phyloP scores from a whole-genome alignment of 2,797 vertebrate genomes.

The Acanthiza pusilla region DNA sequence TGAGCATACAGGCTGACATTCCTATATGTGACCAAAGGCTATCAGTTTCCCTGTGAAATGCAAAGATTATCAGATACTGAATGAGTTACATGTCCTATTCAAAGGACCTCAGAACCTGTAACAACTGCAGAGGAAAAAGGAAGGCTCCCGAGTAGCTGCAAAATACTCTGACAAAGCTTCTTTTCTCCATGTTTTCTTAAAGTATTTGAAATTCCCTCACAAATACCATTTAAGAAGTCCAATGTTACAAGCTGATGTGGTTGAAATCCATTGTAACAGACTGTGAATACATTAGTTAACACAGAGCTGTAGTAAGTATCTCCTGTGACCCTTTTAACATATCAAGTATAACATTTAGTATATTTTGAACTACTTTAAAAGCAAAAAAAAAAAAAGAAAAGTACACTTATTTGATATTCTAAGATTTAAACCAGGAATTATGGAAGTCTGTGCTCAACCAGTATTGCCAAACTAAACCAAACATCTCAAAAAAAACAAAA shows the following conservation, averaged over 20 bases:
- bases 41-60: accelerated
- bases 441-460: background rate
- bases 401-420: background rate
- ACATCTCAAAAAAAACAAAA: background rate
- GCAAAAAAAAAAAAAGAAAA: background rate
- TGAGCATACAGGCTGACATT: background rate
- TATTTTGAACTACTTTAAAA: background rate
- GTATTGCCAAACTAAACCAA: background rate
- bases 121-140: background rate
- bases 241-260: background rate
- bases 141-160: background rate
- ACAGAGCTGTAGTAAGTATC: background rate
- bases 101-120: background rate
- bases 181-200: background rate
- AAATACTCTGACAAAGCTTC: background rate
- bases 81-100: background rate
- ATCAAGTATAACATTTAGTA: background rate
- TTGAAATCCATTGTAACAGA: background rate
- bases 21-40: background rate
- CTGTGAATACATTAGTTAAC: background rate
- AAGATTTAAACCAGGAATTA: background rate
- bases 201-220: background rate
- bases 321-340: background rate
- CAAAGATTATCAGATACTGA: background rate
- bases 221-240: background rate